These are phyloP conservation scores for Drosophila helvetica DNA, from an alignment of 2,888 invertebrate genomes.

Conservation along the genomic window DNA sequence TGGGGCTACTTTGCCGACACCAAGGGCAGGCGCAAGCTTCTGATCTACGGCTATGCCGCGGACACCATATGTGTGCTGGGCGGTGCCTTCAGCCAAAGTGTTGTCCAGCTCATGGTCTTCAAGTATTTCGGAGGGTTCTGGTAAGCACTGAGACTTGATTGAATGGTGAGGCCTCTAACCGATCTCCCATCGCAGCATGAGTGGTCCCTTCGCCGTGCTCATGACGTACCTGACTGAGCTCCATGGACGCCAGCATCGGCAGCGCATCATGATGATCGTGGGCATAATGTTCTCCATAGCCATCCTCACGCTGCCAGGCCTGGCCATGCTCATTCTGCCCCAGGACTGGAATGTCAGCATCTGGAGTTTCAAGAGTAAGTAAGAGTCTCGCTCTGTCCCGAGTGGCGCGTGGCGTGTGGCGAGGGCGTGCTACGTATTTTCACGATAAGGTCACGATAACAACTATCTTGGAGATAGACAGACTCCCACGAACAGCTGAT, in stretches of 20 bases:
- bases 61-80: conserved; percentile 87
- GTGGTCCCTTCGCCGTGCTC: conserved; percentile 90
- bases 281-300: conserved; percentile 88
- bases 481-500: conserved; percentile 22
- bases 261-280: conserved; percentile 87
- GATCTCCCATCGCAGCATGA: conserved; percentile 83
- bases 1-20: conserved; percentile 92
- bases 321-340: conserved; percentile 90
- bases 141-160: conserved; percentile 82
- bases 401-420: background rate
- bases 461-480: background rate
- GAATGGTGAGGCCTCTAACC: too few relatives aligned
- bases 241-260: conserved; percentile 87
- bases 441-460: conserved; percentile 2
- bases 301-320: conserved; percentile 87
- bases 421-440: conserved; percentile 15
- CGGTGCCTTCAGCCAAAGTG: conserved; percentile 87
- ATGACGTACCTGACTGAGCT: conserved; percentile 90
- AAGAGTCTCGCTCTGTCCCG: background rate
- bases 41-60: conserved; percentile 87
- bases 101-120: conserved; percentile 87
- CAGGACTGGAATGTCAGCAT: conserved; percentile 85
- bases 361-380: conserved; percentile 78
- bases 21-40: conserved; percentile 87
- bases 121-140: conserved; percentile 90